A percentile compares a stretch with the other conserved stretches of the same genome.
Conservation (phyloP, 2,888 invertebrate genomes). For the Drosophila stalkeri region DNA sequence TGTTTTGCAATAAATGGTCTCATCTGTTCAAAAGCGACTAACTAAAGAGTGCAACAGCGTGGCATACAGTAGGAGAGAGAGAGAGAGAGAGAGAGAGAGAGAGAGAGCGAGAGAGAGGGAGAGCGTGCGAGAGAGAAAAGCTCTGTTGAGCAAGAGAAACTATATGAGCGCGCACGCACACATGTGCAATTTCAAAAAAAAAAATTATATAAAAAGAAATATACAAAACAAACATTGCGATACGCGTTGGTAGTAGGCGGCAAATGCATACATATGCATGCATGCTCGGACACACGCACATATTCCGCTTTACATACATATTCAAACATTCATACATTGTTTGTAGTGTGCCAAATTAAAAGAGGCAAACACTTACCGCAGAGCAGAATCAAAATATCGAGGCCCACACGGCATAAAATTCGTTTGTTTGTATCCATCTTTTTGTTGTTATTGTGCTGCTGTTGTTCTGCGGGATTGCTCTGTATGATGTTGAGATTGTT, state of each 20-base stretch:
- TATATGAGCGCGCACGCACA: slow-evolving; percentile 17
- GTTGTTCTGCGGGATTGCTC: slow-evolving; percentile 4
- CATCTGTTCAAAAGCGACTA: slow-evolving; percentile 28
- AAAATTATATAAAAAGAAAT: slow-evolving; percentile 43
- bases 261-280: slow-evolving; percentile 18
- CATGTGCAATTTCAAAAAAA: slow-evolving; percentile 25
- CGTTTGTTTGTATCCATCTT: slow-evolving; percentile 84
- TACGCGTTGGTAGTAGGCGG: slow-evolving; percentile 20
- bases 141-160: slow-evolving; percentile 32
- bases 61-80: slow-evolving; percentile 1
- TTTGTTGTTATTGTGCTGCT: slow-evolving; percentile 38
- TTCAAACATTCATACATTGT: not conserved
- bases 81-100: not conserved
- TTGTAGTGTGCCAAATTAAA: slow-evolving; percentile 11
- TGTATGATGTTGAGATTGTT: slow-evolving; percentile 33
- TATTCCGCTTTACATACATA: not conserved
- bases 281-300: not conserved
- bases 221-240: slow-evolving; percentile 43
- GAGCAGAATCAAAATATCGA: slow-evolving; percentile 89
- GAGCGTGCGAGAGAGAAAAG: slow-evolving; percentile 13
- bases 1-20: slow-evolving; percentile 5
- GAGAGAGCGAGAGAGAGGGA: slow-evolving; percentile 4
- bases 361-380: slow-evolving; percentile 87
- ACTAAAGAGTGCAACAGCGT: slow-evolving; percentile 18
- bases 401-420: slow-evolving; percentile 88